Percentiles rank a stretch among this genome's conserved stretches.
phyloP scores from a whole-genome alignment of 2,888 invertebrate species.

The Acheta domesticus region DNA sequence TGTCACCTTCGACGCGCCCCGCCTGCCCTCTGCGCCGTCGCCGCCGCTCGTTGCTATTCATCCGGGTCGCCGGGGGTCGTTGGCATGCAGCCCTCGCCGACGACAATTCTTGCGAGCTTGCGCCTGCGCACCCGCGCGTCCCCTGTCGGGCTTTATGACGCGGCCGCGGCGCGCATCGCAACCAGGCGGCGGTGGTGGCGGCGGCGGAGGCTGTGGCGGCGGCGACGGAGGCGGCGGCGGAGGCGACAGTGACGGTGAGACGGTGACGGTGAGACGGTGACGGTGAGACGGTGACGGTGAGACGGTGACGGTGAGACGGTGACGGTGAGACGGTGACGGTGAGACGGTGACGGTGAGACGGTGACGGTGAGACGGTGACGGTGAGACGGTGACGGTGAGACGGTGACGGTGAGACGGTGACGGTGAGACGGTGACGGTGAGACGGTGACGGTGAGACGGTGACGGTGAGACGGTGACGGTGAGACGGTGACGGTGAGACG shows the following conservation, averaged over 20 bases:
- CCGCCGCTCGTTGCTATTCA: not conserved
- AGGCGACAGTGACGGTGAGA: not conserved
- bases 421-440: too few species aligned
- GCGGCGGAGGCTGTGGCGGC: not conserved
- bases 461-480: too few species aligned
- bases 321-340: too few species aligned
- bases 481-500: too few species aligned
- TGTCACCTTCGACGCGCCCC: not conserved
- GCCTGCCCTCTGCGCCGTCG: not conserved
- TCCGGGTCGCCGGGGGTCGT: not conserved
- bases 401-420: too few species aligned
- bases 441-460: too few species aligned
- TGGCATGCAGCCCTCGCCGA: conserved; percentile 18
- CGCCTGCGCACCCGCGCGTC: not conserved
- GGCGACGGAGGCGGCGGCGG: not conserved
- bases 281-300: too few species aligned
- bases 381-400: too few species aligned
- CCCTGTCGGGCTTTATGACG: not conserved
- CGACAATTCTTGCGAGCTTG: conserved; percentile 10
- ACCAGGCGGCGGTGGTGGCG: not conserved
- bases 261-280: too few species aligned
- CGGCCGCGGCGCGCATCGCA: conserved; percentile 18
- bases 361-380: too few species aligned
- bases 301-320: too few species aligned
- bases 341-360: too few species aligned